Percentiles rank a stretch among this genome's conserved stretches.
Conservation (phyloP, 1,140 invertebrate genomes). For the Drosophila bifasciata region DNA sequence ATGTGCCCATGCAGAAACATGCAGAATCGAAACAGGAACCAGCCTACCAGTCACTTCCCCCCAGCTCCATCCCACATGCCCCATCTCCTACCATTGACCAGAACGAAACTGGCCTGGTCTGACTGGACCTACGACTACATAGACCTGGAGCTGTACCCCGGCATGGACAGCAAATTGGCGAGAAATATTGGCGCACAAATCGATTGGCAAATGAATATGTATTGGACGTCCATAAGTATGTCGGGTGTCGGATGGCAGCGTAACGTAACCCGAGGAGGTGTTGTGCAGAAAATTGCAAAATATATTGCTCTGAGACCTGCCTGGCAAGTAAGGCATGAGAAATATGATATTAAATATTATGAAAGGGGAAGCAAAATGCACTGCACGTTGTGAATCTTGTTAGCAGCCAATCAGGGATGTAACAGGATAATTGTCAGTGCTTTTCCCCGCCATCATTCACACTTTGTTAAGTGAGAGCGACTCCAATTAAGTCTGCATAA, state of each 20-base stretch:
- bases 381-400: constrained; percentile 65
- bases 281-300: constrained; percentile 73
- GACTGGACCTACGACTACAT: not conserved
- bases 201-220: constrained; percentile 78
- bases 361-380: constrained; percentile 53
- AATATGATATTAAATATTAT: constrained; percentile 75
- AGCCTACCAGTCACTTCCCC: constrained; percentile 5
- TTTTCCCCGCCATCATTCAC: constrained; percentile 43
- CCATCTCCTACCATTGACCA: constrained; percentile 3
- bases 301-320: constrained; percentile 56
- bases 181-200: constrained; percentile 73
- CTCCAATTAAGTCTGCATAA: constrained; percentile 46
- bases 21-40: constrained; percentile 31
- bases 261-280: constrained; percentile 57
- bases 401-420: constrained; percentile 61
- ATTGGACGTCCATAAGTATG: constrained; percentile 53
- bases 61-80: constrained; percentile 10
- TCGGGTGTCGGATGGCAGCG: too few relatives aligned
- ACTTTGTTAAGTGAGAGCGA: constrained; percentile 46
- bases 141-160: constrained; percentile 40
- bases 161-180: constrained; percentile 56
- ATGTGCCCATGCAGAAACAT: constrained; percentile 43
- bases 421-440: constrained; percentile 49
- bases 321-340: constrained; percentile 57
- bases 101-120: constrained; percentile 28